A percentile compares a stretch with the other conserved stretches of the same genome.
phyloP scores from a whole-genome alignment of 1,140 invertebrate species.

The Atta cephalotes region DNA sequence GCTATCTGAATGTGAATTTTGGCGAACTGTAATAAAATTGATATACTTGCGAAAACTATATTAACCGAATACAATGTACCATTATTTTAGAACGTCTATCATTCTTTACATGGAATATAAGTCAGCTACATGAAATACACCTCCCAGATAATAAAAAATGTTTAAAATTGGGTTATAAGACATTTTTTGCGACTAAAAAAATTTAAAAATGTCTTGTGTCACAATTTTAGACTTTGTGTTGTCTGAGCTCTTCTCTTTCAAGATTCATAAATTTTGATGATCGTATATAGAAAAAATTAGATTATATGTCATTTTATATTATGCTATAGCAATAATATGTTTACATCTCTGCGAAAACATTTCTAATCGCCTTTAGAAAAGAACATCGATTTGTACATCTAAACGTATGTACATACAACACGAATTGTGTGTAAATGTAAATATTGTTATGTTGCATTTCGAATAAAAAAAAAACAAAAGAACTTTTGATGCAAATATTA shows the following conservation, averaged over 20 bases:
- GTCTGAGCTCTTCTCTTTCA: background rate
- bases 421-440: slow-evolving; percentile 39
- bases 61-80: background rate
- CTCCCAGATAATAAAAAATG: too few relatives aligned
- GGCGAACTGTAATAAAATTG: slow-evolving; percentile 5
- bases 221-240: too few relatives aligned
- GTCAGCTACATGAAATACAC: background rate
- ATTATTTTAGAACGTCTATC: slow-evolving; percentile 12
- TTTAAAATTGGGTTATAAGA: too few relatives aligned
- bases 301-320: slow-evolving; percentile 42
- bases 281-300: background rate
- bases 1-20: slow-evolving; percentile 48
- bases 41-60: slow-evolving; percentile 21
- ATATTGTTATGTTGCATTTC: slow-evolving; percentile 44
- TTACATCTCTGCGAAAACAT: slow-evolving; percentile 14
- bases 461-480: slow-evolving; percentile 32
- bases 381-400: slow-evolving; percentile 1
- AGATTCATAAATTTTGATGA: slow-evolving; percentile 10
- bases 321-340: background rate
- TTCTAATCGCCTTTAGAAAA: slow-evolving; percentile 17
- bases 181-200: too few relatives aligned
- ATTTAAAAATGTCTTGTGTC: too few relatives aligned
- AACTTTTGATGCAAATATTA: slow-evolving; percentile 30
- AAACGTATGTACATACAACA: background rate
- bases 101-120: slow-evolving; percentile 13